Evolutionary conservation across 2,888 invertebrate species (phyloP).

Genomic region (Apamea crenata): DNA sequence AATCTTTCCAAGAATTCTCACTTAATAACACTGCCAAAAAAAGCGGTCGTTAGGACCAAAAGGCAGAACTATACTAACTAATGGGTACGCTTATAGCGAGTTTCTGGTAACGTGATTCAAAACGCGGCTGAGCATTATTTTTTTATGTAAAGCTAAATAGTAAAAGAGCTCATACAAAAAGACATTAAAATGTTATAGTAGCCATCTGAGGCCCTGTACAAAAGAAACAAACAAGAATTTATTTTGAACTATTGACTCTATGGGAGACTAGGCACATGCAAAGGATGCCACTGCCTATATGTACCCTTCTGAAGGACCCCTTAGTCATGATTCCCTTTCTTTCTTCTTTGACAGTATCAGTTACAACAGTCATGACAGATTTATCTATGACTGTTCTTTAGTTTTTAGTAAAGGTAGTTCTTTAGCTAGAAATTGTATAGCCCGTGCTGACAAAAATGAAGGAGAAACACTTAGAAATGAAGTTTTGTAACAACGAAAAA

Average conservation of each 20-base stretch:
- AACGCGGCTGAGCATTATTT: neutral
- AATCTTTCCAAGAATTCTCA: neutral
- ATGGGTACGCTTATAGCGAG: neutral
- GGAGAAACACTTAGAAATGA: no score
- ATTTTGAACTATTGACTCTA: neutral
- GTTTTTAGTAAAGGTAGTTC: neutral
- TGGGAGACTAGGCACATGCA: neutral
- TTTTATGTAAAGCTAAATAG: neutral
- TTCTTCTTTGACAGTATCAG: neutral
- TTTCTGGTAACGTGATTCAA: neutral
- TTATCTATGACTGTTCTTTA: neutral
- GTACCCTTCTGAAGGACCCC: no score
- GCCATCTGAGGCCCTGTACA: no score
- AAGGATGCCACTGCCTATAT: no score
- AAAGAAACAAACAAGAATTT: neutral
- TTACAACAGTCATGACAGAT: neutral
- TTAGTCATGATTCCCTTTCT: neutral
- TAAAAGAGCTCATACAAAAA: neutral
- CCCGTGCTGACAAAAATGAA: neutral
- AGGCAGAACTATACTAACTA: neutral
- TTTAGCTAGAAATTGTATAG: neutral
- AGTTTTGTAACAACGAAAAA: conserved; percentile 21
- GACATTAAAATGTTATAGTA: no score
- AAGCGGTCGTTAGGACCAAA: neutral
- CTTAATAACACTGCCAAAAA: neutral